Evolutionary conservation across 1,140 invertebrate species (phyloP), one percentile per base, ranked within the genome.

Genomic region (Rhagoletis pomonella): DNA sequence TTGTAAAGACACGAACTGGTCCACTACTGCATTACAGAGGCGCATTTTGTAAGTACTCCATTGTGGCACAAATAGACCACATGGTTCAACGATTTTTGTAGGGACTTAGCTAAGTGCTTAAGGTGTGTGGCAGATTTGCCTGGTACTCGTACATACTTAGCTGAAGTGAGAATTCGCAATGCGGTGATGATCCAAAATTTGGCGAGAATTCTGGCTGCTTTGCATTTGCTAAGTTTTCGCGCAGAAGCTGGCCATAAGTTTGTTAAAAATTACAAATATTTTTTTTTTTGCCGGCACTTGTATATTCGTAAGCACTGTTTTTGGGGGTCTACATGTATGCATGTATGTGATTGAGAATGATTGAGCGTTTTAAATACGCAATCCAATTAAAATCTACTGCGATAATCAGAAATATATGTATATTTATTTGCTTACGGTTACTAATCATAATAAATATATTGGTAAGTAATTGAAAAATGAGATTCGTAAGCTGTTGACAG

Each of bases 311-410:
- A 73, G 67, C 67, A 44, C 42, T 17, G n/a, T 7, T 73, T 14
- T 0, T 47, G 67, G 67, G 42, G 42, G 42, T 17, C 17, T 73
- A 17, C 7, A 47, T 67, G 44, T 47, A 14, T 5, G 67, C n/a
- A 1, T 14, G 12, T 47, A 3, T n/a, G 67, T 73, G 39, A 67
- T 29, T 67, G 39, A 39, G 39, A 67, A 10, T 67, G 14, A 47
- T 47, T 73, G 42, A 44, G 4, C 12, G 17, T 44, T 73, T 73
- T 5, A 17, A 44, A 73, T 44, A 17, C 42, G 17, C 67, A 73
- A 73, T 73, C 67, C 67, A 73, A 73, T 73, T 73, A 73, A 44
- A 73, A n/a, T 42, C 14, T 42, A 39, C 42, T 73, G 67, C 44
- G 67, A 42, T 73, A 73, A 73, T 47, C 42, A 14, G 17, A 39